These are phyloP conservation scores for Blera fallax DNA, from an alignment of 2,888 invertebrate species.

Conservation along the genomic window DNA sequence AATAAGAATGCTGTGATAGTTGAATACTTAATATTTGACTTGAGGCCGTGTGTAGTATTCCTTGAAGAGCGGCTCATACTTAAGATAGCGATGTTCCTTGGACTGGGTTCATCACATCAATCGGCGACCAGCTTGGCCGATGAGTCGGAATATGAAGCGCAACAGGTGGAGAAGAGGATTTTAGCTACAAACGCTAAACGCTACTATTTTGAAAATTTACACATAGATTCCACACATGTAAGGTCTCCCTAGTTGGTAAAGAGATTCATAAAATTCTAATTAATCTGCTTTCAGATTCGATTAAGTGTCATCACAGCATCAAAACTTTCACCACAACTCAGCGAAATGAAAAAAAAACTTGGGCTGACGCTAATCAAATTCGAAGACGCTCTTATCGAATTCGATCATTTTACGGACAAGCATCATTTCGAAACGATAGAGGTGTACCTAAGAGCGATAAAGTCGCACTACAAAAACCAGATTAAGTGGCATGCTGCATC, in stretches of 20 bases:
- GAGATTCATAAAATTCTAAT: not conserved
- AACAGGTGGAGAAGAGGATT: constrained; percentile 90
- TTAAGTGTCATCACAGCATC: constrained; percentile 94
- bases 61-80: constrained; percentile 93
- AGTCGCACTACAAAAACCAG: constrained; percentile 94
- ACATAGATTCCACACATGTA: constrained; percentile 90
- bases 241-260: not conserved
- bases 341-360: constrained; percentile 90
- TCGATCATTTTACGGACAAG: constrained; percentile 92
- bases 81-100: constrained; percentile 86
- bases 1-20: constrained; percentile 93
- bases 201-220: constrained; percentile 93
- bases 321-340: constrained; percentile 90
- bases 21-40: constrained; percentile 90
- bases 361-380: constrained; percentile 96
- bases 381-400: constrained; percentile 96
- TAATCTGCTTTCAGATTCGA: constrained; percentile 85
- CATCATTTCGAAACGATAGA: constrained; percentile 96
- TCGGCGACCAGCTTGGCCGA: constrained; percentile 86
- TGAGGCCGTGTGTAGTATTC: constrained; percentile 92
- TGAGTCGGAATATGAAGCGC: constrained; percentile 91
- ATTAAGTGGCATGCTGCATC: constrained; percentile 97
- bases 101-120: constrained; percentile 84
- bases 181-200: constrained; percentile 91
- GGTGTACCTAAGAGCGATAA: constrained; percentile 90